Percentiles rank a stretch among this genome's conserved stretches.
Conservation (phyloP, 2,888 invertebrate genomes). For the Callyntrura guangdongensis region DNA sequence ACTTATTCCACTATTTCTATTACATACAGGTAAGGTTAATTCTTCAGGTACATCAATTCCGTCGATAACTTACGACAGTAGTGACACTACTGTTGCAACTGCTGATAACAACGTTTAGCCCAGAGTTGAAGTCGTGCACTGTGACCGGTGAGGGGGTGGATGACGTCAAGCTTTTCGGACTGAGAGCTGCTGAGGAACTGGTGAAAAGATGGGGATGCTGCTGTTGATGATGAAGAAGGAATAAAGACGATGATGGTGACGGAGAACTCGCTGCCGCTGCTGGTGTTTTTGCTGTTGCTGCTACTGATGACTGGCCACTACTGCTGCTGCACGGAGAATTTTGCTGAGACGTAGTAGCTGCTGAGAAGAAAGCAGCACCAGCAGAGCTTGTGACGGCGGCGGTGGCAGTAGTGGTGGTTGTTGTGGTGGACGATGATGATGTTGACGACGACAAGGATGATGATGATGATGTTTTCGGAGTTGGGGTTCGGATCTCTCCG, state of each 20-base stretch:
- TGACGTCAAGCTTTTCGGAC: conserved; percentile 83
- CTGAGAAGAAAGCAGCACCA: conserved; percentile 16
- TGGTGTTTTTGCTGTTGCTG: conserved; percentile 25
- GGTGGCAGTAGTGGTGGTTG: conserved; percentile 20
- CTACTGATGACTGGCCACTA: conserved; percentile 26
- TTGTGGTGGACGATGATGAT: conserved; percentile 48
- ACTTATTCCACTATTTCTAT: conserved; percentile 39
- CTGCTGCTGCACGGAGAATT: conserved; percentile 41
- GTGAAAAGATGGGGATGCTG: conserved; percentile 72
- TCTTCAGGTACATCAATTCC: conserved; percentile 81
- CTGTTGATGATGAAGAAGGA: conserved; percentile 79
- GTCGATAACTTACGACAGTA: conserved; percentile 19
- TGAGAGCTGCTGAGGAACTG: conserved; percentile 80
- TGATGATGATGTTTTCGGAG: conserved; percentile 76
- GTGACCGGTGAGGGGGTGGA: conserved; percentile 84
- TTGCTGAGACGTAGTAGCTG: conserved; percentile 48
- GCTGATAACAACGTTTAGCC: conserved; percentile 74
- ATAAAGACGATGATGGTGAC: conserved; percentile 66
- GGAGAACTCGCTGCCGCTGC: conserved; percentile 41
- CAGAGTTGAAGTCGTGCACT: conserved; percentile 80
- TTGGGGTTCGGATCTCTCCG: conserved; percentile 75
- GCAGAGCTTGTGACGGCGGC: conserved; percentile 44
- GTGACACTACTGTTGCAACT: not conserved
- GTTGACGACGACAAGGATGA: conserved; percentile 58
- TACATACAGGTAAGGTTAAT: conserved; percentile 52